Evolutionary conservation across 2,797 vertebrate species (phyloP).

Genomic region (Enteromius thamalakanensis): DNA sequence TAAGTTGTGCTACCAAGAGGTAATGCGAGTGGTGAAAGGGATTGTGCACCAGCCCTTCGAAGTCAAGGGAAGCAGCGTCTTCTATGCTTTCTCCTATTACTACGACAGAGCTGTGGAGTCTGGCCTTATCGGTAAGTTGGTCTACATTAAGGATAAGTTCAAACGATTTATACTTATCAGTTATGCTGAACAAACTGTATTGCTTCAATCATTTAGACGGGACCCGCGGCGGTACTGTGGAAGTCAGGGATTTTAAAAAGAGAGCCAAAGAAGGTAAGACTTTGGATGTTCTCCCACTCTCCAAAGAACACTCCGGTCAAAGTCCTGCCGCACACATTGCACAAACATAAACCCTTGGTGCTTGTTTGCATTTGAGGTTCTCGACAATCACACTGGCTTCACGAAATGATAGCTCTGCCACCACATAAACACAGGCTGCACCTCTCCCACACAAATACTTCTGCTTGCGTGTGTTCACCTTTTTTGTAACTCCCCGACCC

Average conservation of each 20-base stretch:
- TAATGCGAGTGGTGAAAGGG: constrained; percentile 88
- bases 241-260: constrained; percentile 94
- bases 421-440: constrained; percentile 62
- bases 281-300: constrained; percentile 52
- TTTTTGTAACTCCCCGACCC: constrained; percentile 46
- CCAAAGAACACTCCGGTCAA: constrained; percentile 55
- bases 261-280: constrained; percentile 94
- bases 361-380: constrained; percentile 67
- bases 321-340: constrained; percentile 60
- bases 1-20: constrained; percentile 92
- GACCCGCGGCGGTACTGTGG: constrained; percentile 85
- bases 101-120: constrained; percentile 93
- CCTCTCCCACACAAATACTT: constrained; percentile 63
- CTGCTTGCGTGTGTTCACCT: constrained; percentile 55
- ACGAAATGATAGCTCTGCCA: constrained; percentile 64
- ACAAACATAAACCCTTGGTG: constrained; percentile 63
- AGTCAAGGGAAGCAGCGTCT: constrained; percentile 86
- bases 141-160: constrained; percentile 27
- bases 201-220: constrained; percentile 80
- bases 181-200: constrained; percentile 30
- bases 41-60: constrained; percentile 92
- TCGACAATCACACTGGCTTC: constrained; percentile 68
- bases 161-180: too few species aligned
- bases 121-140: constrained; percentile 88
- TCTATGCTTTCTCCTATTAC: constrained; percentile 98